Conservation (phyloP, 2,797 vertebrate species). For the Pipistrellus nathusii region DNA sequence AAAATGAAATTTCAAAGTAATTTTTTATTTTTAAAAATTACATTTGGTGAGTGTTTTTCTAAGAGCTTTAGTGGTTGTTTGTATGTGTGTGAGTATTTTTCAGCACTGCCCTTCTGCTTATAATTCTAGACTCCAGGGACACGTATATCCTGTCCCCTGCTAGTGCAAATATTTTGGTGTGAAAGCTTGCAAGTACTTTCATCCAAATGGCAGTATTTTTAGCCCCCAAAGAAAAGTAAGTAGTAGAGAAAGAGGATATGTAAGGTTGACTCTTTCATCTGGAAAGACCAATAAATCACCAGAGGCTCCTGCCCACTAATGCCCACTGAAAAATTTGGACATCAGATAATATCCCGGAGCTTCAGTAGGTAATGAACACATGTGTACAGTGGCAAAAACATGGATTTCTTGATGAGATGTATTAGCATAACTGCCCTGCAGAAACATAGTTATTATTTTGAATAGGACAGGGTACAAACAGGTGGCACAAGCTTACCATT, state of each 20-base stretch:
- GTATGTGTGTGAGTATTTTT: neutral
- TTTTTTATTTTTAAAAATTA: neutral
- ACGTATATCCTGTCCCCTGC: neutral
- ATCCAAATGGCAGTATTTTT: conserved; percentile 2
- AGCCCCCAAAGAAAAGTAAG: neutral
- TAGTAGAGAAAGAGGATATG: neutral
- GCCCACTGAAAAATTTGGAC: conserved; percentile 16
- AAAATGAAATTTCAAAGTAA: neutral
- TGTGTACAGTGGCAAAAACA: neutral
- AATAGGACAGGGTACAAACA: too few species aligned
- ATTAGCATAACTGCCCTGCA: conserved; percentile 44
- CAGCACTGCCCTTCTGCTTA: neutral
- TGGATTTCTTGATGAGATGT: neutral
- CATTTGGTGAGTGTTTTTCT: neutral
- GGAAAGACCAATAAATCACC: conserved; percentile 9
- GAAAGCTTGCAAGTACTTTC: neutral
- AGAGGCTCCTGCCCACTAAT: neutral
- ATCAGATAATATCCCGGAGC: neutral
- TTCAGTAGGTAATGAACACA: neutral
- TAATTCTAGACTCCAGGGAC: neutral
- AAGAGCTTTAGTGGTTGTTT: neutral
- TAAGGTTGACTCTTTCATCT: neutral
- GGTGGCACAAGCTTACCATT: neutral
- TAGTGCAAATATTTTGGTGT: neutral
- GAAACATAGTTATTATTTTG: neutral